A percentile compares a stretch with the other conserved stretches of the same genome.
Evolutionary conservation across 2,888 invertebrate species (phyloP).

Genomic region (Scaeva pyrastri): DNA sequence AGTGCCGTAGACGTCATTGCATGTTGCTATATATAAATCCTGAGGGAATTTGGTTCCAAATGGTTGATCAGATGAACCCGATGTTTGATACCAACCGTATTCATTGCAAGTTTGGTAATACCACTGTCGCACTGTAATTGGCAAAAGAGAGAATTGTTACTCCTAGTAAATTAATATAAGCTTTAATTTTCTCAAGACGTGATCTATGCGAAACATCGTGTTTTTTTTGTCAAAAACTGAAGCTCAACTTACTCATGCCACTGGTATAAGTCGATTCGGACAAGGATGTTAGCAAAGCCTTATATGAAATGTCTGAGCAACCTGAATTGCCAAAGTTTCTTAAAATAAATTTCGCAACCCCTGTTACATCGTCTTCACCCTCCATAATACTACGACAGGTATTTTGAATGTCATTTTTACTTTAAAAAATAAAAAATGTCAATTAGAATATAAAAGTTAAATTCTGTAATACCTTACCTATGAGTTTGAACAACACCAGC

Average conservation of each 20-base stretch:
- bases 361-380: conserved; percentile 78
- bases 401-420: conserved; percentile 77
- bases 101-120: conserved; percentile 94
- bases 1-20: conserved; percentile 80
- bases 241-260: conserved; percentile 76
- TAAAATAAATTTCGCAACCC: conserved; percentile 79
- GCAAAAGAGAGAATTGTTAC: no score
- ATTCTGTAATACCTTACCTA: conserved; percentile 71
- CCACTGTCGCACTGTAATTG: conserved; percentile 88
- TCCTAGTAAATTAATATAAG: no score
- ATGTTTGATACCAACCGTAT: conserved; percentile 93
- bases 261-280: conserved; percentile 71
- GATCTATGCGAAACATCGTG: no score
- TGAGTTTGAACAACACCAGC: conserved; percentile 81
- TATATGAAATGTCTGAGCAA: conserved; percentile 79
- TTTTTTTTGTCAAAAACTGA: background rate
- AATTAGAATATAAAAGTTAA: background rate
- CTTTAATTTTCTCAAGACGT: no score
- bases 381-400: conserved; percentile 78
- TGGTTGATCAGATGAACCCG: conserved; percentile 86
- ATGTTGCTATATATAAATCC: conserved; percentile 79
- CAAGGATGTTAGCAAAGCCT: conserved; percentile 77
- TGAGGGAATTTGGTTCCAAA: conserved; percentile 83
- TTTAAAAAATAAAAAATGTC: conserved; percentile 46
- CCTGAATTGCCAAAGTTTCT: conserved; percentile 55